These are phyloP conservation scores for Coptodon rendalli DNA, from an alignment of 2,113 vertebrate species.

Conservation along the genomic window DNA sequence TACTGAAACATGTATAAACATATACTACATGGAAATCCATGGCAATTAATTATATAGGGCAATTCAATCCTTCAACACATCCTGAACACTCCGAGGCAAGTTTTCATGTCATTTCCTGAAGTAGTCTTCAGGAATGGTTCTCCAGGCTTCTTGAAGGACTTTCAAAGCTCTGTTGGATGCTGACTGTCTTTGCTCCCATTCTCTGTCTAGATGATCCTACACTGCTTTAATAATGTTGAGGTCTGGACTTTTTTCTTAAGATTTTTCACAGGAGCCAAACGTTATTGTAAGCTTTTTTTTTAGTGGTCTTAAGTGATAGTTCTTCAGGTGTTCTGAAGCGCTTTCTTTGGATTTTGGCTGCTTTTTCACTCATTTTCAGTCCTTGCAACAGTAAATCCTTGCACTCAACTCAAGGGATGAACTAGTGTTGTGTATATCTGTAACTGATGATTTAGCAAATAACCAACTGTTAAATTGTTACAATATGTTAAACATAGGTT, in stretches of 20 bases:
- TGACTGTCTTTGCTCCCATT: neutral
- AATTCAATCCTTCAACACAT: neutral
- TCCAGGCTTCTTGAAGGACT: neutral
- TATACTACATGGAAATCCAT: neutral
- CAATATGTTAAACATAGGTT: neutral
- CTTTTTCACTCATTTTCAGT: neutral
- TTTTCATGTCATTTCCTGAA: neutral
- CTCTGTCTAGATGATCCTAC: neutral
- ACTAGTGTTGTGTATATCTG: neutral
- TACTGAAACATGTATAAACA: neutral
- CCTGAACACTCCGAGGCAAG: neutral
- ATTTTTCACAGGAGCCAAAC: neutral
- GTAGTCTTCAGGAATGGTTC: neutral
- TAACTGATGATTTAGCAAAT: neutral
- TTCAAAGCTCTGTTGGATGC: neutral
- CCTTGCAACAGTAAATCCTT: neutral
- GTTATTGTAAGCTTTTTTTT: neutral
- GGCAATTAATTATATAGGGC: neutral
- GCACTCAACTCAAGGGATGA: neutral
- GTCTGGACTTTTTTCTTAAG: neutral
- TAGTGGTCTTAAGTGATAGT: neutral
- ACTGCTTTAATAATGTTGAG: neutral
- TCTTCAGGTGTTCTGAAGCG: neutral
- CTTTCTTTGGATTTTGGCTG: neutral
- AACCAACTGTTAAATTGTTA: neutral